Evolutionary conservation across 2,888 invertebrate species (phyloP).

Genomic region (Conomelus anceps): DNA sequence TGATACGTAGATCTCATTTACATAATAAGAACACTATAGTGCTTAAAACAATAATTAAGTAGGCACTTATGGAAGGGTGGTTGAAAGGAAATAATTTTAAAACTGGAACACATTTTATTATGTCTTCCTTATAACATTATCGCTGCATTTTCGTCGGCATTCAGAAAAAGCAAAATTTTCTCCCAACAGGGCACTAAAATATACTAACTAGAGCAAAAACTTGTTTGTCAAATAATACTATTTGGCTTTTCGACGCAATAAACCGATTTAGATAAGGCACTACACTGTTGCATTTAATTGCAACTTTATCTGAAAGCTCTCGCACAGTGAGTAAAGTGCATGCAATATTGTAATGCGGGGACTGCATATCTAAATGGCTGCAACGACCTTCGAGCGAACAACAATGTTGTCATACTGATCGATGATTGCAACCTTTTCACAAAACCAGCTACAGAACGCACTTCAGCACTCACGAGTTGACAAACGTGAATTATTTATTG

Average conservation of each 20-base stretch:
- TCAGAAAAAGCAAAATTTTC: neutral
- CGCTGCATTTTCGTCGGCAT: neutral
- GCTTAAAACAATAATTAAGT: neutral
- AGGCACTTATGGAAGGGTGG: neutral
- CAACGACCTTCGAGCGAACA: neutral
- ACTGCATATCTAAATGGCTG: neutral
- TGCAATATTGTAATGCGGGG: neutral
- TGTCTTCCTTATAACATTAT: neutral
- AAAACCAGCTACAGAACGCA: neutral
- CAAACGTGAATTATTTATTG: neutral
- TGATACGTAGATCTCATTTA: neutral
- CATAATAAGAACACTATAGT: neutral
- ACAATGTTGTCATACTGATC: neutral
- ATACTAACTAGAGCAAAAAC: neutral
- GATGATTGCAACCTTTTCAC: neutral
- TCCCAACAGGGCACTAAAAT: too few relatives aligned
- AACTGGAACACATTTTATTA: neutral
- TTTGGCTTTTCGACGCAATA: neutral
- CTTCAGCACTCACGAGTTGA: neutral
- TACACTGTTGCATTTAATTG: neutral
- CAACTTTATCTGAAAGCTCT: neutral
- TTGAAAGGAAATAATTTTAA: neutral
- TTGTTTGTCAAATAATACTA: neutral
- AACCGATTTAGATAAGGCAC: neutral
- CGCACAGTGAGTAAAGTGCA: too few relatives aligned